Percentiles rank a stretch among this genome's conserved stretches.
These are phyloP conservation scores for Lynx canadensis DNA, from an alignment of 2,113 vertebrate species.

Conservation along the genomic window DNA sequence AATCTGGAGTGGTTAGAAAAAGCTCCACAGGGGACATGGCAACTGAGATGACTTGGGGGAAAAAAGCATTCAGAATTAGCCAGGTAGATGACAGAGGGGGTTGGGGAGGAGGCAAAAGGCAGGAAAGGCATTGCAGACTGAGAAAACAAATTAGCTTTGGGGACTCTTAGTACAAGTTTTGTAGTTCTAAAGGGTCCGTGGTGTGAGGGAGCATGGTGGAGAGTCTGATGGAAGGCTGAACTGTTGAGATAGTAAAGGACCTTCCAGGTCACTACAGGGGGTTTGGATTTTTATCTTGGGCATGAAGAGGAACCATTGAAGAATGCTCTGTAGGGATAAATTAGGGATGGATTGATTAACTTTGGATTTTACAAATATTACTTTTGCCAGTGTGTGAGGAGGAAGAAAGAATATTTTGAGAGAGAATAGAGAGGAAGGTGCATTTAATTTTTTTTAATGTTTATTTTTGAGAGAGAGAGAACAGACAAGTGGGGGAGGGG, in stretches of 20 bases:
- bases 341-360: background rate
- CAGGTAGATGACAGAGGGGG: background rate
- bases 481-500: too few relatives aligned
- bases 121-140: background rate
- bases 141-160: background rate
- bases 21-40: background rate
- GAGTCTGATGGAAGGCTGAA: background rate
- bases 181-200: background rate
- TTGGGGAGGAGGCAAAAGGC: background rate
- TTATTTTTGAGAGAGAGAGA: too few relatives aligned
- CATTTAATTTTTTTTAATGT: too few relatives aligned
- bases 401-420: background rate
- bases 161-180: background rate
- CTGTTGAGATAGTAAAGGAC: background rate
- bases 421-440: background rate
- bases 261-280: background rate
- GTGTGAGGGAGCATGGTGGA: rapidly evolving
- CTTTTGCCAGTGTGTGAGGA: background rate
- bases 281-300: background rate
- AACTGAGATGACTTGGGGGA: background rate
- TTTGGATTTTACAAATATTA: background rate
- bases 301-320: background rate
- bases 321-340: background rate
- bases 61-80: background rate
- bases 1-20: background rate